Base-by-base conservation (phyloP, 2,797 vertebrate species). In the Hippopotamyrus pictus region DNA sequence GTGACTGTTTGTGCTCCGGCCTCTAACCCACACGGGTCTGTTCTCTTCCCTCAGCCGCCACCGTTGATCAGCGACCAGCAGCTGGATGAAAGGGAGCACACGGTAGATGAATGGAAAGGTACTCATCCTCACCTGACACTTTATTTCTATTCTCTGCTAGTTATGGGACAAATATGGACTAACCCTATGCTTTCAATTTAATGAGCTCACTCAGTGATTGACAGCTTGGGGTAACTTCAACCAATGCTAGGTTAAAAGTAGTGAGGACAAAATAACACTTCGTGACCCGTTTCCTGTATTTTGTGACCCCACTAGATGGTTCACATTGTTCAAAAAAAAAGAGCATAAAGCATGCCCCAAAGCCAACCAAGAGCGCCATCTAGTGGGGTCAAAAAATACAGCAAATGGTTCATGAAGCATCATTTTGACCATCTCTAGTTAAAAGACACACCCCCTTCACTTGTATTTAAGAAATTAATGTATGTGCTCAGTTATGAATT, bases 71-170 rank as follows among this genome's bases (percentile, higher is more conserved):
- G 97, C 88, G 98, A 99, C 95, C 99, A 99, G 92, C 98, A 99
- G 91, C 95, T 99, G 93, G 98, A 99, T 93, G 98, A 99, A 93
- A 95, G 98, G 85, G 98, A 99, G 91, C 98, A 99, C 95, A 98
- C 98, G 0, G 97, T 99, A 94, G 98, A 99, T 48, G 98, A 99
- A 91, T 99, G 98, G 98, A 99, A 99, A 98, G 98, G 98, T 99
- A 37, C 69, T 17, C 14, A 6, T 41, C 69, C 33, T 17, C 69
- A 41, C 14, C 5, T 37, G 69, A 41, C 33, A 14, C 33, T 37
- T 37, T 19, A 73, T 37, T 82, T 76, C 46, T 44, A 82, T 82
- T 44, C 41, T 46, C 41, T 22, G 6, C 19, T 46, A 82, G 19
- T 46, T 46, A 46, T 82, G 17, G 17, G 8, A 82, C 7, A 44